These are phyloP conservation scores for Sternotherus odoratus DNA, from an alignment of 2,797 vertebrate species.

Conservation along the genomic window DNA sequence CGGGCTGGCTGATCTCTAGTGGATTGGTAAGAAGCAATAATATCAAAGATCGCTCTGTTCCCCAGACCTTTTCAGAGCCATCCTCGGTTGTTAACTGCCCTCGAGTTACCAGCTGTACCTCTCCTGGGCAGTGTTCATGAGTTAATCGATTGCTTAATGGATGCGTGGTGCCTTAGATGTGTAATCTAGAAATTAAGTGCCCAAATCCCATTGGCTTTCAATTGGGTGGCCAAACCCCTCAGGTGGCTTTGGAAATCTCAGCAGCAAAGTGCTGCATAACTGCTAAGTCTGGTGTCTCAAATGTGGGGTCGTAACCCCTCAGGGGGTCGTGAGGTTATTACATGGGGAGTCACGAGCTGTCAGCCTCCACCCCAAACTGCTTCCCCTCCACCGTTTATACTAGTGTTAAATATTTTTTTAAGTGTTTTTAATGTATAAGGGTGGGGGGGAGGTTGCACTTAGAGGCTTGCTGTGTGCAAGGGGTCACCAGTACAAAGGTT, in stretches of 20 bases:
- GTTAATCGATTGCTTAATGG: not conserved
- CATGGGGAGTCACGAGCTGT: no score
- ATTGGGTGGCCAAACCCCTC: not conserved
- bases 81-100: not conserved
- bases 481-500: no score
- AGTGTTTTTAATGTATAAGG: no score
- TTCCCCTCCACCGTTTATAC: no score
- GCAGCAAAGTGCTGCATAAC: accelerated
- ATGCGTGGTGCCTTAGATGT: not conserved
- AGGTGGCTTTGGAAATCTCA: accelerated
- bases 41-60: not conserved
- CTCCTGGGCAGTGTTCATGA: not conserved
- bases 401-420: no score
- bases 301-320: no score
- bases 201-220: accelerated
- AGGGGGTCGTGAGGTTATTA: no score
- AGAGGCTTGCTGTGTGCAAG: no score
- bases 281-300: not conserved
- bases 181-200: not conserved
- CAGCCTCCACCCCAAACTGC: no score
- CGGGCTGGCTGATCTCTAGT: not conserved
- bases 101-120: not conserved
- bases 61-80: not conserved
- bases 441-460: no score
- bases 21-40: not conserved